Evolutionary conservation across 2,888 invertebrate genomes (phyloP), one percentile per base, ranked within the genome.

Genomic region (Melinaea marsaeus): DNA sequence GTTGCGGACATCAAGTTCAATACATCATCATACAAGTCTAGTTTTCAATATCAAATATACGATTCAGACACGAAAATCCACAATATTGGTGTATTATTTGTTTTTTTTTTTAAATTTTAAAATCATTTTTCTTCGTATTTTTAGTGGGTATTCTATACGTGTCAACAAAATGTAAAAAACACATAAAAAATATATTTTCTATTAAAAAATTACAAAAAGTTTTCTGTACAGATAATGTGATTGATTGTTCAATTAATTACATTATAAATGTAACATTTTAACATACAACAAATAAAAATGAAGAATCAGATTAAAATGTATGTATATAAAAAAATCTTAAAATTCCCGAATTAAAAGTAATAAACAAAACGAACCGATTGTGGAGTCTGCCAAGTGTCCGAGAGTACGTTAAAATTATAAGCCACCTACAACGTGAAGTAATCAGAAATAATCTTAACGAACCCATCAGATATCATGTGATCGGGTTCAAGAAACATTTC

Each of bases 391-490:
- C 73, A 69, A 68, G 69, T 65, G 60, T 62, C 61, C 55, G 63
- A 69, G 66, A 65, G 69, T 72, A 75, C 74, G 67, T 63, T 66
- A 65, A 74, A 77, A 75, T 79, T 72, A 72, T 63, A 63, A 55
- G 57, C 64, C 77, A 70, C 79, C 79, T 73, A 81, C 80, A 71
- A 72, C 58, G 11, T 71, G 68, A 73, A 74, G 74, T 72, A 71
- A 80, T 80, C 79, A 74, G 72, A 77, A 81, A 81, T 81, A 80
- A 77, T 74, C 71, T 69, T 71, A 71, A 77, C 72, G 73, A 74
- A 75, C 72, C 66, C 68, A 74, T 72, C 67, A 71, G 63, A 59
- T 64, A 72, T 75, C 80, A 80, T 79, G 79, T 78, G 82, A 80
- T 76, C 61, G 65, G 63, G 66, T 64, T 65, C 63, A 64, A 57